Base-by-base conservation (phyloP, 2,888 invertebrate species). In the Sesamia inferens region DNA sequence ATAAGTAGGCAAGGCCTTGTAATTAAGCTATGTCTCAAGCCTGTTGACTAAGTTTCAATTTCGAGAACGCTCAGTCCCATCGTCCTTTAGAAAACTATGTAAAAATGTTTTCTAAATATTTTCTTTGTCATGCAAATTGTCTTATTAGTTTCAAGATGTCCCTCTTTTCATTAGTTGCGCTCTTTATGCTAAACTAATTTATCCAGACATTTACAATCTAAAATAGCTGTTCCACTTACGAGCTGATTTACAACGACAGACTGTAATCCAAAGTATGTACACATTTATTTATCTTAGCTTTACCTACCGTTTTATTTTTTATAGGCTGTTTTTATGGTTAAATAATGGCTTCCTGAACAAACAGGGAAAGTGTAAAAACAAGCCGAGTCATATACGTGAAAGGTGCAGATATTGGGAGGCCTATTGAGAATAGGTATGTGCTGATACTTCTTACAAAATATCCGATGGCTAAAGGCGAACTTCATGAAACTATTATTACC, bases 341-440 rank as follows among this genome's bases (percentile, higher is more conserved):
- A 73, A 74, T 79, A 73, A 85, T 85, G 72, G 48, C 55, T 74
- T 82, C 71, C 76, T 83, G 69, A 62, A 55, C 57, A 74, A 75
- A 75, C 72, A 69, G n/a, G 6, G 54, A 58, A 44, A 22, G 59
- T 54, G 51, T 74, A 69, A 84, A 72, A 74, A 81, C 68, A 84
- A 65, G 54, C 69, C 13, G 16, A 54, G 59, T 64, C 66, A 31
- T 61, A 48, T 61, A 64, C 14, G 42, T 58, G 57, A 68, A 75
- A 73, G 66, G 74, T 59, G 61, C 2, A 14, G n/a, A 68, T 72
- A 55, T 63, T 24, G 14, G 13, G 44, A 31, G 24, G 16, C 11
- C 44, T 19, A 31, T 44, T 64, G 31, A 31, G 44, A 62, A 54
- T 64, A 77, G 72, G 68, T 77, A 57, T 68, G 82, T 31, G 42